phyloP scores from a whole-genome alignment of 2,113 vertebrate genomes.

The Rana temporaria region DNA sequence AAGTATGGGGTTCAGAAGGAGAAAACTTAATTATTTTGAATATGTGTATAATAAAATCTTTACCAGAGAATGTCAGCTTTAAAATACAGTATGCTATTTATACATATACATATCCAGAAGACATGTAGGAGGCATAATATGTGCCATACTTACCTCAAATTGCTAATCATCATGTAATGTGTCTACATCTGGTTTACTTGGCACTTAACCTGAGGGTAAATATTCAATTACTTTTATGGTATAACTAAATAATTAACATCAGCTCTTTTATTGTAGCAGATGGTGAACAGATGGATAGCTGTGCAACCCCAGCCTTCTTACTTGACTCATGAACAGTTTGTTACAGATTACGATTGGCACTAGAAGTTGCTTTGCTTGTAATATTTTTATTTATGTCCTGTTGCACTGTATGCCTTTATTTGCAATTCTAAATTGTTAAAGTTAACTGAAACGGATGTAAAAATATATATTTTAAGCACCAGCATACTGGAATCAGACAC shows the following conservation, averaged over 20 bases:
- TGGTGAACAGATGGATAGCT: conserved; percentile 41
- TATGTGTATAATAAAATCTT: not conserved
- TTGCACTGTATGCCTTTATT: not conserved
- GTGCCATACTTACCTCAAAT: conserved; percentile 4
- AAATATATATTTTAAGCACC: too few species aligned
- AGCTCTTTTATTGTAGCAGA: conserved; percentile 39
- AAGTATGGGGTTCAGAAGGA: too few species aligned
- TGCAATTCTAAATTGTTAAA: not conserved
- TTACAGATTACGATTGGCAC: conserved; percentile 33
- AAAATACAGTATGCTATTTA: not conserved
- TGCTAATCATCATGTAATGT: not conserved
- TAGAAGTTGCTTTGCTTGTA: not conserved
- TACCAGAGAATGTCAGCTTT: not conserved
- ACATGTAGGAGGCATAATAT: conserved; percentile 1
- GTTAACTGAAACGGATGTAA: not conserved
- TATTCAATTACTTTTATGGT: conserved; percentile 33
- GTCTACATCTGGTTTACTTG: conserved; percentile 39
- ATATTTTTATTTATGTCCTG: not conserved
- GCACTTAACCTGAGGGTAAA: conserved; percentile 24
- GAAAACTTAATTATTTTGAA: too few species aligned
- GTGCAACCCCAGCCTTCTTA: conserved; percentile 27
- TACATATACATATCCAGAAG: not conserved
- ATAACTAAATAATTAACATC: conserved; percentile 48
- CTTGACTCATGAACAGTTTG: conserved; percentile 39
- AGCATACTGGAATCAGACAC: too few species aligned